Conservation (phyloP, 2,113 vertebrate species). For the Microtus ochrogaster region DNA sequence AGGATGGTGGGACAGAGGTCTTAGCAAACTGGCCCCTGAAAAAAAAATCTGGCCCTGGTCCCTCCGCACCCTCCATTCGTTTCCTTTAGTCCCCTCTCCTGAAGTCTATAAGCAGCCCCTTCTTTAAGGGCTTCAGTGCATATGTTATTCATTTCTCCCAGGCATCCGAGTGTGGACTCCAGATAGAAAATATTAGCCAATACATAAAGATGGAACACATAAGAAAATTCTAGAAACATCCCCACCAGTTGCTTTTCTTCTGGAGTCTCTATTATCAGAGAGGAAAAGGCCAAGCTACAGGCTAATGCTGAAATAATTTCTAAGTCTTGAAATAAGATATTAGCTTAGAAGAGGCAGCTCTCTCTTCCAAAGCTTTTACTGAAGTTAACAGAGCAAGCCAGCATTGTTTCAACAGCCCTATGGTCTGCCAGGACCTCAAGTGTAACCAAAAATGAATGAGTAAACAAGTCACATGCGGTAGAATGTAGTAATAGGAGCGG, state of each 20-base stretch:
- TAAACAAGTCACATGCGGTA: neutral
- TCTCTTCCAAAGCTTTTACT: constrained; percentile 68
- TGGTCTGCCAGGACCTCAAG: constrained; percentile 8
- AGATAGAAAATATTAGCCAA: neutral
- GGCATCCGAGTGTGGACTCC: neutral
- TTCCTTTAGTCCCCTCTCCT: neutral
- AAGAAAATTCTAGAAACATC: neutral
- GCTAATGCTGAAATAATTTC: neutral
- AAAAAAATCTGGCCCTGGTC: too few species aligned
- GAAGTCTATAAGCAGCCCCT: neutral
- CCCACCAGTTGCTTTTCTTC: constrained; percentile 12
- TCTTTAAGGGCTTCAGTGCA: neutral
- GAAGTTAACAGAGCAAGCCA: constrained; percentile 55
- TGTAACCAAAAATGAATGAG: neutral
- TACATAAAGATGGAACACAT: neutral
- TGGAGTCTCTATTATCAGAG: neutral
- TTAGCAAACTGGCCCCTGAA: too few species aligned
- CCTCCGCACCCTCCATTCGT: neutral
- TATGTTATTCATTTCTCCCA: neutral
- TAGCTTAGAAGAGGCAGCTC: constrained; percentile 35
- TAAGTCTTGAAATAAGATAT: constrained; percentile 62
- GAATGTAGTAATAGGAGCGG: too few species aligned
- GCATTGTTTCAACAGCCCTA: neutral
- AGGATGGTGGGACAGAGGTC: too few species aligned
- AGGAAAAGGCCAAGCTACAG: neutral